Evolutionary conservation across 1,140 invertebrate genomes (phyloP), one percentile per base, ranked within the genome.

Genomic region (Dolichoris vasculosae): DNA sequence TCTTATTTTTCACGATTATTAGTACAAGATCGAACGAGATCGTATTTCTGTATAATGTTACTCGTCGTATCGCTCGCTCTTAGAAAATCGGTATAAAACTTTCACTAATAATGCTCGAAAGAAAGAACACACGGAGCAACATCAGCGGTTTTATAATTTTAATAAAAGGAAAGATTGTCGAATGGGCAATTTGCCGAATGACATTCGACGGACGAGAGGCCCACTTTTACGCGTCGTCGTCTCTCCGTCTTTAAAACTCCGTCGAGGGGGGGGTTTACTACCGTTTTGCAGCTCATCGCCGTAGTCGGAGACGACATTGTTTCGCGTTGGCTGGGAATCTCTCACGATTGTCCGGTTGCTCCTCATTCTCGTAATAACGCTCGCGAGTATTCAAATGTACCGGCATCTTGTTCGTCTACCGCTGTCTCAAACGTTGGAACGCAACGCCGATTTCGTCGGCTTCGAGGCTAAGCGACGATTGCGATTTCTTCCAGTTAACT

Each of bases 321-420:
- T 81, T 92, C 88, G 86, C 86, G 38, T 0, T 2, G 6, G 88
- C 90, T 93, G 92, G 91, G 92, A 93, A 88, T 91, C 90, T 93
- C 92, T 90, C 92, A 93, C 90, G 91, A 93, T 93, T 93, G 92
- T 93, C 92, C 79, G 55, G 71, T 88, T 87, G 89, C 83, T 89
- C 89, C 88, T 90, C 82, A 88, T 91, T 92, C 90, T 90, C 89
- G 91, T 89, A 90, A 90, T 88, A 92, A 89, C 69, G 82, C 23
- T 6, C 38, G 40, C 87, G 85, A 85, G 88, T 92, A 92, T 93
- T 92, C 90, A 92, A 92, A 93, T 91, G 87, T 81, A 79, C 84
- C 87, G 88, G 88, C 86, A 23, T 8, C 8, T 46, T 87, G 88
- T 87, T 89, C 88, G 88, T 91, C 90, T 90, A 75, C 78, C 88